Percentiles rank a stretch among this genome's conserved stretches.
Evolutionary conservation across 2,797 vertebrate species (phyloP).

Genomic region (Anomalospiza imberbis): DNA sequence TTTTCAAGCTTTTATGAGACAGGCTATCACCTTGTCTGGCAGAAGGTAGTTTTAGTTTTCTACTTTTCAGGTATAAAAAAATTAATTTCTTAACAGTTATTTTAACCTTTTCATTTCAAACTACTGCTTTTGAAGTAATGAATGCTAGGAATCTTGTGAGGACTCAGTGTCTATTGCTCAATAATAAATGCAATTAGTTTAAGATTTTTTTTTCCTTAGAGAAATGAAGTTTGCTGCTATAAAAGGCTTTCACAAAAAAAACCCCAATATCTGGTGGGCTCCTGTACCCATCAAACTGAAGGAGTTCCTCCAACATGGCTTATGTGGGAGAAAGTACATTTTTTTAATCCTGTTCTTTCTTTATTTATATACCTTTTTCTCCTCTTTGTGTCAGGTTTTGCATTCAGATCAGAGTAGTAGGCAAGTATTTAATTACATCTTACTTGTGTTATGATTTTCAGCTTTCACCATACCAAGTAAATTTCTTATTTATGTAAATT

Average conservation of each 20-base stretch:
- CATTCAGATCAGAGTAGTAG: background rate
- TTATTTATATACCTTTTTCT: background rate
- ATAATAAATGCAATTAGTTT: background rate
- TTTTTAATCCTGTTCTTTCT: background rate
- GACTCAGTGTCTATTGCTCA: background rate
- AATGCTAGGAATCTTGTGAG: background rate
- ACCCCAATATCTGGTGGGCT: background rate
- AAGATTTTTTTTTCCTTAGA: background rate
- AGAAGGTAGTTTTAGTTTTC: background rate
- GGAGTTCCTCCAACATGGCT: background rate
- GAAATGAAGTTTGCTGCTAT: background rate
- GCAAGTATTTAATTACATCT: background rate
- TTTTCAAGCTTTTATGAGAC: background rate
- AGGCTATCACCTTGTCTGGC: background rate
- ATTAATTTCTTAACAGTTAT: background rate
- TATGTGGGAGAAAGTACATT: background rate
- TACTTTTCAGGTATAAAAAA: background rate
- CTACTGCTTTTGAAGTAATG: background rate
- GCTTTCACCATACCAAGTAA: background rate
- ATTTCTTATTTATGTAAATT: background rate
- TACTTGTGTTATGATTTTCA: background rate
- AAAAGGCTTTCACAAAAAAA: background rate
- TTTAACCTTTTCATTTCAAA: conserved; percentile 24
- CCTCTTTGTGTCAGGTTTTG: background rate
- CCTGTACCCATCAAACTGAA: background rate